phyloP scores from a whole-genome alignment of 1,140 invertebrate species.

The Zaprionus ghesquierei region DNA sequence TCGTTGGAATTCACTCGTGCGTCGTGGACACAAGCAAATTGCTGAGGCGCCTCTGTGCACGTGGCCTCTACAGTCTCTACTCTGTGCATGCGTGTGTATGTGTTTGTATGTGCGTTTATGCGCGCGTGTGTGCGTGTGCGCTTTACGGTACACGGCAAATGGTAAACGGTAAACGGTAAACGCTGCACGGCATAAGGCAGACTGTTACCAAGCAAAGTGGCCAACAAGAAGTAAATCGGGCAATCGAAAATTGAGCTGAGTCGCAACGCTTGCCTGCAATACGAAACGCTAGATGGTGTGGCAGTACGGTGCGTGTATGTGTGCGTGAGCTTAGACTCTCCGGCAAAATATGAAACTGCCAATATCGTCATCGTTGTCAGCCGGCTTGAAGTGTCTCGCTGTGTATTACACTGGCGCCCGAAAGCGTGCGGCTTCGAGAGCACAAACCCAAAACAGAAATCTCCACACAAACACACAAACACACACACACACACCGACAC shows the following conservation, averaged over 20 bases:
- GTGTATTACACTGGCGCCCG: conserved; percentile 7
- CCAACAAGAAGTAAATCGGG: conserved; percentile 30
- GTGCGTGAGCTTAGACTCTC: conserved; percentile 20
- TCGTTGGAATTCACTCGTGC: conserved; percentile 80
- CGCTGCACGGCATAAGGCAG: neutral
- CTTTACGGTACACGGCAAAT: neutral
- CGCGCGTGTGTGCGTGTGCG: conserved; percentile 22
- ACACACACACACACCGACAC: conserved; percentile 18
- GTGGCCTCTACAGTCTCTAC: conserved; percentile 33
- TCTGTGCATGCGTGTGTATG: conserved; percentile 1
- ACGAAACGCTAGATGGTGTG: conserved; percentile 23
- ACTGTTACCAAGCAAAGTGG: conserved; percentile 3
- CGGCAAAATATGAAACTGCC: conserved; percentile 15
- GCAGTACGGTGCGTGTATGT: conserved; percentile 9
- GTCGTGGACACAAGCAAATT: conserved; percentile 65
- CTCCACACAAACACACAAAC: neutral
- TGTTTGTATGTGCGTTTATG: conserved; percentile 23
- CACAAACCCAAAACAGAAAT: neutral
- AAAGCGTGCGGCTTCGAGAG: conserved; percentile 15
- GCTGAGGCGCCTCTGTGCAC: conserved; percentile 39
- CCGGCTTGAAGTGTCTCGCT: neutral
- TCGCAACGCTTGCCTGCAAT: conserved; percentile 7
- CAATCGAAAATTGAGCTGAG: conserved; percentile 51
- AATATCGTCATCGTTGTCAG: neutral
- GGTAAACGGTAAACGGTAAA: neutral